phyloP scores from a whole-genome alignment of 2,888 invertebrate species.

The Choreutis nemorana region DNA sequence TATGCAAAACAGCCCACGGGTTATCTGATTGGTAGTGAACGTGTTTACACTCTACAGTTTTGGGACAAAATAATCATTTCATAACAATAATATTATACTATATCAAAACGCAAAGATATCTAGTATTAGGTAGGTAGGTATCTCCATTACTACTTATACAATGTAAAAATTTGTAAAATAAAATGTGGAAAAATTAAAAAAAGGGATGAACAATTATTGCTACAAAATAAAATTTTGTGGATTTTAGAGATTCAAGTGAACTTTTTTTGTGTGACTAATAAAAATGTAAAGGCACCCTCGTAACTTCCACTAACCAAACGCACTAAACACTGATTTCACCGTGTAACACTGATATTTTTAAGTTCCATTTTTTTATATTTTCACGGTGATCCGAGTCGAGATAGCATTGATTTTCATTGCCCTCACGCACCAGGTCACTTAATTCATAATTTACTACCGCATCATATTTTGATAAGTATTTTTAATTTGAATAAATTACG shows the following conservation, averaged over 20 bases:
- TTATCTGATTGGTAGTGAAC: constrained; percentile 37
- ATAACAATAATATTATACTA: background rate
- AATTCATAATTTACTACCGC: constrained; percentile 63
- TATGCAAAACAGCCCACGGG: constrained; percentile 44
- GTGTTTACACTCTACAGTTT: constrained; percentile 32
- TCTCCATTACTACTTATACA: too few relatives aligned
- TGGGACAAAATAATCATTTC: constrained; percentile 1
- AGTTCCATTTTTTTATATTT: constrained; percentile 44
- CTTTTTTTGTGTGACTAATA: too few relatives aligned
- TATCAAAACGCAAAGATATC: too few relatives aligned
- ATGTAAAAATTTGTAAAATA: too few relatives aligned
- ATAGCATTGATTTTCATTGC: constrained; percentile 45
- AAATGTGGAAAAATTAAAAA: too few relatives aligned
- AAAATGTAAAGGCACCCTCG: too few relatives aligned
- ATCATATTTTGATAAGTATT: constrained; percentile 67
- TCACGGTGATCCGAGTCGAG: constrained; percentile 51
- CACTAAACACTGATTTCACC: constrained; percentile 50
- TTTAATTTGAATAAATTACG: constrained; percentile 68
- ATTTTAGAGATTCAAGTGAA: too few relatives aligned
- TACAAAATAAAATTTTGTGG: too few relatives aligned
- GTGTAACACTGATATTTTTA: constrained; percentile 29
- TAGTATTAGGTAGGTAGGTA: too few relatives aligned
- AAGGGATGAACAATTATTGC: constrained; percentile 5
- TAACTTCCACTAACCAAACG: too few relatives aligned
- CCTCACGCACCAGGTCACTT: constrained; percentile 59